Evolutionary conservation across 2,888 invertebrate species (phyloP).

Genomic region (Sycophila texana): DNA sequence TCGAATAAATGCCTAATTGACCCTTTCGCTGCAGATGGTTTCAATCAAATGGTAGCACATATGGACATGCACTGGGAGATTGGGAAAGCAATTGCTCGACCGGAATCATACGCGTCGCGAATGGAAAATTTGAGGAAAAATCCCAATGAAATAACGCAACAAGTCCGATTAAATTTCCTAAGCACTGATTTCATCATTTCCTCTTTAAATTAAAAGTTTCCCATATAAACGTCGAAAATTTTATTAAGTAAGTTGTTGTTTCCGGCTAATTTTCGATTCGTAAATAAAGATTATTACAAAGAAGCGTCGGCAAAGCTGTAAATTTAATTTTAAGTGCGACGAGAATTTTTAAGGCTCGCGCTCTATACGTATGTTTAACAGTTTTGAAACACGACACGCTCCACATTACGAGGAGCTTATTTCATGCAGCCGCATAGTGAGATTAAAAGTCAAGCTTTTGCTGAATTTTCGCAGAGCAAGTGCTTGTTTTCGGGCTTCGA

Average conservation of each 20-base stretch:
- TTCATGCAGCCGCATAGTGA: not conserved
- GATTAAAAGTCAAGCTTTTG: slow-evolving; percentile 12
- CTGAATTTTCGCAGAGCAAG: slow-evolving; percentile 7
- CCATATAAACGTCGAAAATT: too few species aligned
- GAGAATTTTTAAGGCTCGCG: not conserved
- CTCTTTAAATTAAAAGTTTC: not conserved
- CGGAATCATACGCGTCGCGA: slow-evolving; percentile 31
- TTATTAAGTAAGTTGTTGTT: too few species aligned
- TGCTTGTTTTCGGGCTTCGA: not conserved
- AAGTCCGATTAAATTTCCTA: not conserved
- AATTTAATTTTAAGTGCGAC: not conserved
- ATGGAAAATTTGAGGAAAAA: slow-evolving; percentile 28
- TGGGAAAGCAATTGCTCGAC: slow-evolving; percentile 29
- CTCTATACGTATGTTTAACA: slow-evolving; percentile 3
- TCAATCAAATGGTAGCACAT: slow-evolving; percentile 34
- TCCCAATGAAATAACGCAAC: slow-evolving; percentile 4
- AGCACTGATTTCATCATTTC: not conserved
- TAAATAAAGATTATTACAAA: too few species aligned
- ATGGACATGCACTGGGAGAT: slow-evolving; percentile 22
- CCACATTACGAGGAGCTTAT: slow-evolving; percentile 20
- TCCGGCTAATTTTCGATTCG: too few species aligned
- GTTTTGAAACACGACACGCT: slow-evolving; percentile 10
- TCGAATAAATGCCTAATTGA: slow-evolving; percentile 50
- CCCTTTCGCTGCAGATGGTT: slow-evolving; percentile 9
- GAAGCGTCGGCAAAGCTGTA: too few species aligned